Percentiles rank a stretch among this genome's conserved stretches.
phyloP scores from a whole-genome alignment of 2,888 invertebrate species.

The Aphrophora alni region DNA sequence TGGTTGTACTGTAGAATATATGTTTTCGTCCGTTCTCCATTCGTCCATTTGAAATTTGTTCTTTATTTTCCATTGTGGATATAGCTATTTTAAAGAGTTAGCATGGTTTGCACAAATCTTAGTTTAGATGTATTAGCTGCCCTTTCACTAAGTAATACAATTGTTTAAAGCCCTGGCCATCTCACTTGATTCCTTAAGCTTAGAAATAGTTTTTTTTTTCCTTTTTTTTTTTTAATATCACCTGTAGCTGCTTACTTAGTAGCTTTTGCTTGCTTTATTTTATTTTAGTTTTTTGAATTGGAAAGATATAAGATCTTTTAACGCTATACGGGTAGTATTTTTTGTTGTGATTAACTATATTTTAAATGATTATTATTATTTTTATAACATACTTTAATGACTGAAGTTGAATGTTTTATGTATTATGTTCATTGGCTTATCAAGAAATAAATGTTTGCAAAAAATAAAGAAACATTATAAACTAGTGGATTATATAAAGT shows the following conservation, averaged over 20 bases:
- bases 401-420: too few relatives aligned
- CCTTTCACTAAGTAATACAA: constrained; percentile 31
- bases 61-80: constrained; percentile 19
- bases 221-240: not conserved
- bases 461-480: too few relatives aligned
- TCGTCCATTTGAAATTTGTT: constrained; percentile 44
- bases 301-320: too few relatives aligned
- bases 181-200: constrained; percentile 54
- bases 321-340: too few relatives aligned
- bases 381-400: too few relatives aligned
- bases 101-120: constrained; percentile 36
- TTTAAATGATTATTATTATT: too few relatives aligned
- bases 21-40: constrained; percentile 38
- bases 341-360: too few relatives aligned
- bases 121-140: constrained; percentile 35
- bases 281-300: not conserved
- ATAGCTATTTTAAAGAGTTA: not conserved
- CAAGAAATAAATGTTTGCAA: too few relatives aligned
- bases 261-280: constrained; percentile 1
- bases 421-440: too few relatives aligned
- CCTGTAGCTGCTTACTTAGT: constrained; percentile 2
- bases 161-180: constrained; percentile 50
- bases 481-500: too few relatives aligned
- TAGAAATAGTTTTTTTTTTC: constrained; percentile 23
- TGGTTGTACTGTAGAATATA: constrained; percentile 40